Evolutionary conservation across 2,113 vertebrate genomes (phyloP).

Genomic region (Cyprichromis sp.): DNA sequence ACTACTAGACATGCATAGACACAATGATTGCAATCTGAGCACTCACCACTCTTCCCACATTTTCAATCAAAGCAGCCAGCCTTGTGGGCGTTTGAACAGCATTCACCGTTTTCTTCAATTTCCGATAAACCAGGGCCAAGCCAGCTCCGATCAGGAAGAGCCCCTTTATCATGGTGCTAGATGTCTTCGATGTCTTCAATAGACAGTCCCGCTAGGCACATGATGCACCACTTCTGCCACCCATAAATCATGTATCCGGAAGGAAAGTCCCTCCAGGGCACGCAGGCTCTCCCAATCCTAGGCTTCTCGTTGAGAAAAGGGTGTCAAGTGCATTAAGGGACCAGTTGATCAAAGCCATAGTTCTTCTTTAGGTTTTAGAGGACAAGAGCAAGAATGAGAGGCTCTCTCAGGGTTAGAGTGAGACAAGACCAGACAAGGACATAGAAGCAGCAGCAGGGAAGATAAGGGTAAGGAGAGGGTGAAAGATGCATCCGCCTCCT

Average conservation of each 20-base stretch:
- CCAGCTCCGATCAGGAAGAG: not conserved
- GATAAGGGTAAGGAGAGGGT: not conserved
- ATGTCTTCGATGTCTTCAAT: not conserved
- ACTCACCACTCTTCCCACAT: not conserved
- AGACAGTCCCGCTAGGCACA: not conserved
- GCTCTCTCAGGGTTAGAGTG: not conserved
- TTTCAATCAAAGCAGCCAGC: not conserved
- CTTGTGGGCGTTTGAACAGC: not conserved
- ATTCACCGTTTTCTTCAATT: not conserved
- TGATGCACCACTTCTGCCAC: not conserved
- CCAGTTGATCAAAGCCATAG: not conserved
- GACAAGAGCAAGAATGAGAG: not conserved
- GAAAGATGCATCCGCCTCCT: not conserved
- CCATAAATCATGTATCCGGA: accelerated
- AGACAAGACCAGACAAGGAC: not conserved
- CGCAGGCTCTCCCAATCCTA: not conserved
- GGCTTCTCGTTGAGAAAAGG: not conserved
- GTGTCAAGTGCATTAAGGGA: not conserved
- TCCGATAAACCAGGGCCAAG: not conserved
- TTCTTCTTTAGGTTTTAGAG: not conserved
- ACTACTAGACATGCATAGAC: not conserved
- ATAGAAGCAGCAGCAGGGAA: not conserved
- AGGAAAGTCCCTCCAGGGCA: not conserved
- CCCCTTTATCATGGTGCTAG: not conserved
- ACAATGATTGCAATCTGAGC: not conserved